A percentile compares a stretch with the other conserved stretches of the same genome.
These are phyloP conservation scores for Neodontobutis hainanensis DNA, from an alignment of 2,113 vertebrate genomes.

Conservation along the genomic window DNA sequence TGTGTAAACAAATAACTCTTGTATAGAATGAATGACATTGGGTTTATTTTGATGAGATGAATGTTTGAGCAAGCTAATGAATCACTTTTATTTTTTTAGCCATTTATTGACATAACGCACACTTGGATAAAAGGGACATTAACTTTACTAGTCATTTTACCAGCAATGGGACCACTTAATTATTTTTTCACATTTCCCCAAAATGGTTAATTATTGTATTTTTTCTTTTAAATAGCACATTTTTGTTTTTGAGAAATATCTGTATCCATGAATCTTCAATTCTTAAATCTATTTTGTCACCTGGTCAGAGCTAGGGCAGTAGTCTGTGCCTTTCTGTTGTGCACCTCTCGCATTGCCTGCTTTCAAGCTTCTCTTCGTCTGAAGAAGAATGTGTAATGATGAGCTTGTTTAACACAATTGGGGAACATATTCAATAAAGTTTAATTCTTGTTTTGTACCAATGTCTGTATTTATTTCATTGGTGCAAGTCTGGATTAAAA, in stretches of 20 bases:
- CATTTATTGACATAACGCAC: slow-evolving; percentile 36
- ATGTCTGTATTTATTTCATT: slow-evolving; percentile 43
- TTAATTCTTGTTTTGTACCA: slow-evolving; percentile 73
- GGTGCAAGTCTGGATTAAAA: not conserved
- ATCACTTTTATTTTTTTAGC: slow-evolving; percentile 14
- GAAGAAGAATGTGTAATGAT: slow-evolving; percentile 68
- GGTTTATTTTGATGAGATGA: slow-evolving; percentile 62
- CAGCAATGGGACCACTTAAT: slow-evolving; percentile 33
- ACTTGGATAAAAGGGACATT: slow-evolving; percentile 61
- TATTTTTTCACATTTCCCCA: not conserved
- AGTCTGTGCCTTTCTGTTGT: slow-evolving; percentile 74
- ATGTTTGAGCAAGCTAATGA: slow-evolving; percentile 60
- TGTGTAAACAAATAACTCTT: slow-evolving; percentile 67
- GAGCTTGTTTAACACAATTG: slow-evolving; percentile 64
- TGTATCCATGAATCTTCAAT: slow-evolving; percentile 8
- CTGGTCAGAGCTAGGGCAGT: not conserved
- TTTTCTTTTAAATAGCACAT: slow-evolving; percentile 32
- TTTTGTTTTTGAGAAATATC: not conserved
- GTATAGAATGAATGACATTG: slow-evolving; percentile 63
- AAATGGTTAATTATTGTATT: slow-evolving; percentile 7
- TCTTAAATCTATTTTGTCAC: slow-evolving; percentile 1
- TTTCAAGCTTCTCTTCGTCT: slow-evolving; percentile 59
- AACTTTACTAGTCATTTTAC: slow-evolving; percentile 52
- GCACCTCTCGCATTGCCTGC: slow-evolving; percentile 55
- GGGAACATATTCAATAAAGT: slow-evolving; percentile 76